Evolutionary conservation across 2,888 invertebrate species (phyloP), one percentile per base, ranked within the genome.

Genomic region (Diarsia dahlii): DNA sequence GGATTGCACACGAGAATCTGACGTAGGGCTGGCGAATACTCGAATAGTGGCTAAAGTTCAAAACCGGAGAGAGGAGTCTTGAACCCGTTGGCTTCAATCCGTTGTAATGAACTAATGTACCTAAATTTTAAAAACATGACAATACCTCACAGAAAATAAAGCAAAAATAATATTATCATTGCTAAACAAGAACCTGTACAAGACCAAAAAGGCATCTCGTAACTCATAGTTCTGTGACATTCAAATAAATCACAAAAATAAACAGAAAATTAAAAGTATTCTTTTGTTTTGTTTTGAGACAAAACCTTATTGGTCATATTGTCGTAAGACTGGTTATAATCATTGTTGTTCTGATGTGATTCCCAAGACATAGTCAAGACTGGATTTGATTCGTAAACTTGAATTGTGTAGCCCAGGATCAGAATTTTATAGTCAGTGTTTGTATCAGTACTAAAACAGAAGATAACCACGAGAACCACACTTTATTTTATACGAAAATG

Each of bases 1-100:
- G 70, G 78, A 86, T 84, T 76, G 75, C 73, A 66, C 67, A 48
- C 34, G 66, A 76, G 76, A 45, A 69, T 64, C 28, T 50, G 15
- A 34, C 4, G 13, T 54, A 82, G 81, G 81, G 86, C 18, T 83
- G 76, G 20, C 58, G 12, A 45, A 39, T 67, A 18, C 50, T 34
- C 23, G 56, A 9, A 13, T 28, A 13, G 13, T 28, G 15, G 34
- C 15, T 62, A 18, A 3, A 20, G 46, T 20, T 39, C 6, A 20
- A 62, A 9, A 18, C 58, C 4, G 28, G 28, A 2, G 23, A 18
- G 15, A 15, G 28, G n/a, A 23, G 23, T 6, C 15, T 58, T 15
- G 58, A 15, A 23, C 39, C 39, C 39, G 2, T 39, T 39, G 39
- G 39, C 39, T 23, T 56, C 6, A 56, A 23, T 23, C 56, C 23